Conservation (phyloP, 1,140 invertebrate species). For the Pemphigus obesinymphae region DNA sequence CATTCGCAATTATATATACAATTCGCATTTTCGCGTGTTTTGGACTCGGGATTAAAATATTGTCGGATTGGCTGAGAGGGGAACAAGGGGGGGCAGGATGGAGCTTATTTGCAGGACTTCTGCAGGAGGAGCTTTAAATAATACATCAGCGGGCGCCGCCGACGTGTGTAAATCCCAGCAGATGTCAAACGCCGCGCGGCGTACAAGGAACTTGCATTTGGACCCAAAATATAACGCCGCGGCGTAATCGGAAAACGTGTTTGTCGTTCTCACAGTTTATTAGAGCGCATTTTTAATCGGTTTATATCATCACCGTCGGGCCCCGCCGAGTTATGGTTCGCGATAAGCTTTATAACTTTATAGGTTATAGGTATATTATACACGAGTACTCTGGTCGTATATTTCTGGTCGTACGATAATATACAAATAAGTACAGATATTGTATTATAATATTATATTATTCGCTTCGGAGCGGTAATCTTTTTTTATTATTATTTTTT, state of each 20-base stretch:
- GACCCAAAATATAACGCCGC: not conserved
- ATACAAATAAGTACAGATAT: no score
- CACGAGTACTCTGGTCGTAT: no score
- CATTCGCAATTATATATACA: no score
- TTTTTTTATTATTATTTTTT: no score
- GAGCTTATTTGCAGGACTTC: not conserved
- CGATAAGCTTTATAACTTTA: not conserved
- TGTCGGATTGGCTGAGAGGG: not conserved
- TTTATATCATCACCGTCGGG: not conserved
- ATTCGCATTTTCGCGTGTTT: no score
- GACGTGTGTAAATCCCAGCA: slow-evolving; percentile 17
- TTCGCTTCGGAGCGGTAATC: no score
- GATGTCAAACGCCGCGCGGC: slow-evolving; percentile 4
- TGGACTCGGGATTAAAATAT: not conserved
- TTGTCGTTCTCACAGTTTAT: slow-evolving; percentile 28
- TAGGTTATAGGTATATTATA: no score
- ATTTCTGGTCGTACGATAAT: no score
- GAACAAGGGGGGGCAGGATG: not conserved
- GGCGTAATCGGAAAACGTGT: slow-evolving; percentile 26
- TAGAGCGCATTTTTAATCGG: slow-evolving; percentile 25
- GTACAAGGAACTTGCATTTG: slow-evolving; percentile 33
- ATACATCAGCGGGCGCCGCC: not conserved
- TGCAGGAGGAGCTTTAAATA: not conserved
- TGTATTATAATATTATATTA: no score
- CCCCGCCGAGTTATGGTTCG: not conserved